Base-by-base conservation (phyloP, 2,113 vertebrate genomes). In the Neodon shergylaensis region DNA sequence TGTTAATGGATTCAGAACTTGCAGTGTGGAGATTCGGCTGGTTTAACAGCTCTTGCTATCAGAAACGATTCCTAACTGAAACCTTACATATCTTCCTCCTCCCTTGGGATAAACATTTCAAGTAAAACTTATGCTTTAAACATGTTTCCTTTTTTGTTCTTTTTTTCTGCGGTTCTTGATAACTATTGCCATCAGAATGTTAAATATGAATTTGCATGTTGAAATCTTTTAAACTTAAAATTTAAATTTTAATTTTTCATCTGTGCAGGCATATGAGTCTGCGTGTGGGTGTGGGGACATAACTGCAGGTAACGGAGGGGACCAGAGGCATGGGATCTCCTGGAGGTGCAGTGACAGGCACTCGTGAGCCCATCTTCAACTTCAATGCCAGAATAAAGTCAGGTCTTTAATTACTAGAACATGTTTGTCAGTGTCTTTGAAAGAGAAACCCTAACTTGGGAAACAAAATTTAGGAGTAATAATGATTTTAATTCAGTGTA, bases 1-100 rank as follows among this genome's bases (percentile, higher is more conserved):
- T 22, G 36, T 36, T 77, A 81, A 72, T 47, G 21, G 84, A 72
- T 85, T 2, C 36, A 90, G 31, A 83, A 72, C 2, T 12, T 73
- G 52, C 0, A 66, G 12, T 22, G n/a, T 76, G 49, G 31, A 54
- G 47, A 86, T 68, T 82, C 52, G 49, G 22, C 24, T 47, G 83
- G 36, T 36, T 76, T 84, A 66, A 26, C 8, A 70, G 28, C 9
- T 97, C 96, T 96, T 94, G 66, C n/a, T 85, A 88, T 88, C 74
- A 79, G 66, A 94, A 77, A 42, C 19, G 81, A 70, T 84, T 95
- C 52, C 84, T 9, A 95, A 85, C 52, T n/a, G 66, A 94, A 95
- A 58, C 39, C 19, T 26, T 52, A 93, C 1, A 39, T 3, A 52
- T 92, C 3, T 87, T 94, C 49, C 90, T 92, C 74, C 94, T 87